Percentiles rank a stretch among this genome's conserved stretches.
Evolutionary conservation across 2,888 invertebrate species (phyloP).

Genomic region (Leptinotarsa haldemani): DNA sequence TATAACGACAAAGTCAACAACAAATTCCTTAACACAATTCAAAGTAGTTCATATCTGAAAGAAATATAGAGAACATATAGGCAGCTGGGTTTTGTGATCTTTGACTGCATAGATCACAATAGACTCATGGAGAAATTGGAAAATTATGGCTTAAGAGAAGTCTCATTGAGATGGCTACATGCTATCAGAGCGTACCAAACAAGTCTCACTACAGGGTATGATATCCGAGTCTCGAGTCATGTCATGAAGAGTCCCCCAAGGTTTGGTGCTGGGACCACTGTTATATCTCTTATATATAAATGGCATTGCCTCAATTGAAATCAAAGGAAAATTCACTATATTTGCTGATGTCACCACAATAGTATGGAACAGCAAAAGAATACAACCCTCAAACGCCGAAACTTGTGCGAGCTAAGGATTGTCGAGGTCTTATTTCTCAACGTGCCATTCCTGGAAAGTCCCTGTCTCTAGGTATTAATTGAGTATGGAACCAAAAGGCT

Average conservation of each 20-base stretch:
- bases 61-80: too few species aligned
- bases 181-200: background rate
- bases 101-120: background rate
- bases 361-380: background rate
- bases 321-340: background rate
- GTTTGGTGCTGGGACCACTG: background rate
- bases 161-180: background rate
- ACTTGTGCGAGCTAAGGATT: too few species aligned
- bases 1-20: too few species aligned
- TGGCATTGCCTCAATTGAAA: background rate
- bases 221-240: background rate
- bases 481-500: too few species aligned
- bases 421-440: too few species aligned
- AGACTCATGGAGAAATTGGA: background rate
- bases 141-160: background rate
- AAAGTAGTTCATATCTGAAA: too few species aligned
- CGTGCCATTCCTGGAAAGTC: too few species aligned
- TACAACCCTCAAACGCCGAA: too few species aligned
- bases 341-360: background rate
- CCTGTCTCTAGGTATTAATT: too few species aligned
- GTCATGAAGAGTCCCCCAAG: background rate
- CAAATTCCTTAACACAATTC: too few species aligned
- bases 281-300: background rate
- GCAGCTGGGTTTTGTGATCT: background rate
- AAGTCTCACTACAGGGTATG: background rate